Base-by-base conservation (phyloP, 2,113 vertebrate species). In the Pagrus major region DNA sequence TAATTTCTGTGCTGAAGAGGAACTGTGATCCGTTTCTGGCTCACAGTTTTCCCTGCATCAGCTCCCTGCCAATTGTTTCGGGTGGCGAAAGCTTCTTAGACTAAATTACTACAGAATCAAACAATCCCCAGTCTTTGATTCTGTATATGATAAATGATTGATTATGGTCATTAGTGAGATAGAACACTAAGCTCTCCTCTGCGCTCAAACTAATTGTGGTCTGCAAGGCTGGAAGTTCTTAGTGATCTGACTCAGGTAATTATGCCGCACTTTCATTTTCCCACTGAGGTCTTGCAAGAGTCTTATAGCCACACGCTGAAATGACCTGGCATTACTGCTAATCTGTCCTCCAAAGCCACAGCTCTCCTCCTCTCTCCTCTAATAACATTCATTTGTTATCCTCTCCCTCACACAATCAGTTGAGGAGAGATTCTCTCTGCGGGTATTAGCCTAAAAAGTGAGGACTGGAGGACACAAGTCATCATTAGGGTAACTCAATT, bases 331-430 rank as follows among this genome's bases (percentile, higher is more conserved):
- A 81, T 90, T 90, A 88, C 72, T 39, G 79, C 85, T 90, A 90
- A 91, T 91, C 92, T 89, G 83, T 85, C 74, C 87, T 89, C 74
- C 72, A 83, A 89, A 90, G 78, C 73, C 85, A 51, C 52, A 60
- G 76, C 78, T 80, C 71, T 86, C n/a, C 49, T 51, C 9, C 78
- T 78, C 81, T 37, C 65, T 52, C 27, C 51, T 66, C 87, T 90
- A 89, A 90, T 89, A 90, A 89, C 85, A 78, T 86, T 88, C 82
- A 91, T 91, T 86, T 89, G 83, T 93, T 90, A 89, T 88, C 77
- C 60, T 76, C 75, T 86, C 71, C 16, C 46, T 63, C 79, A 55
- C 72, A 42, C 56, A 55, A 80, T 85, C 78, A 73, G 67, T 29
- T 29, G 47, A 56, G 69, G 20, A 47, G 68, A 12, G 80, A 74